Base-by-base conservation (phyloP, 1,140 invertebrate genomes). In the Coelopa frigida region DNA sequence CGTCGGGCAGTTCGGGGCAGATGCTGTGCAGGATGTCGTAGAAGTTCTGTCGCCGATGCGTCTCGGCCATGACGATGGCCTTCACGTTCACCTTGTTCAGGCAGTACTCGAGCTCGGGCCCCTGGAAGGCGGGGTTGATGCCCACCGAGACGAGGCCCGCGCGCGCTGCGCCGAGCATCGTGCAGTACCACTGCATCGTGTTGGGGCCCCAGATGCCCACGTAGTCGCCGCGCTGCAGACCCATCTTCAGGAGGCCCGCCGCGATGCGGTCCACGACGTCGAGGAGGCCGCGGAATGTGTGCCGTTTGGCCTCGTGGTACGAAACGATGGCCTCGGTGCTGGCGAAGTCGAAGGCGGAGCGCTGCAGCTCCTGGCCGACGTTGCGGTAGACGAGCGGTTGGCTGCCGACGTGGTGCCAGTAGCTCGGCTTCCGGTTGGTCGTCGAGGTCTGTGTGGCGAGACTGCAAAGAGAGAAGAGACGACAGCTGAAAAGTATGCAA, bases 171-270 rank as follows among this genome's bases (percentile, higher is more conserved):
- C 84, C 93, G 51, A 90, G 73, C 55, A 85, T 77, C 0, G 81
- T 74, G 0, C 94, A 57, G 4, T 87, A 73, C 92, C 93, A 98
- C 57, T 89, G 82, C 5, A 81, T 59, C 20, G 76, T 75, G 70
- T 97, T 98, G 1, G 92, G 90, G 0, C 84, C 81, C 87, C 89
- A 96, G 11, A 98, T 74, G 0, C 86, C 94, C 3, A 99, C 55
- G 6, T 86, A 68, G 59, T 98, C 94, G 0, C 90, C 91, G 39
- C 72, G 77, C 48, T 81, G 60, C 10, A 97, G 62, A 0, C 92
- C 92, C 10, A 94, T 58, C 20, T 78, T 77, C 31, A 81, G 62
- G 0, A 98, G 72, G 2, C 89, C 87, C 12, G 84, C 84, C 3
- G 90, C 93, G 2, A 97, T 58, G 23, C 78, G 76, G 57, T 96